Percentiles rank a stretch among this genome's conserved stretches.
Conservation (phyloP, 2,113 vertebrate genomes). For the Phodopus roborovskii region DNA sequence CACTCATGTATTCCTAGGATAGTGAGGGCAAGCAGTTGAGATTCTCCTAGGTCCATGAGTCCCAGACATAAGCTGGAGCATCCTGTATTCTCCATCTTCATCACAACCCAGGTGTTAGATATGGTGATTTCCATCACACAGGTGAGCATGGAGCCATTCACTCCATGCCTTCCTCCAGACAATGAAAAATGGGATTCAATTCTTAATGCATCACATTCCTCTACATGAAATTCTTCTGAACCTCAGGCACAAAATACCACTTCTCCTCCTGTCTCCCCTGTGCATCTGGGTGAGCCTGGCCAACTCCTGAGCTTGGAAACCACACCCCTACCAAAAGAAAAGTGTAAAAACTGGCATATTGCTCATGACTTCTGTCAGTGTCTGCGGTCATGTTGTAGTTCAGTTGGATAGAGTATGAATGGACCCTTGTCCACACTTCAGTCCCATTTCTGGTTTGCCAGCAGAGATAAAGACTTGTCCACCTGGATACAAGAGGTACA, state of each 20-base stretch:
- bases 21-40: rapidly evolving
- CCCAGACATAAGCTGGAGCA: rapidly evolving
- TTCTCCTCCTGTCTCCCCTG: neutral
- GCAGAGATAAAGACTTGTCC: neutral
- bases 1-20: neutral
- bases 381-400: neutral
- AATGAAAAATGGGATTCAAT: neutral
- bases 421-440: too few relatives aligned
- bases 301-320: neutral
- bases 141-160: neutral
- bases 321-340: neutral
- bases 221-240: neutral
- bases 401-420: neutral
- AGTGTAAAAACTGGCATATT: neutral
- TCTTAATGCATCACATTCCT: rapidly evolving
- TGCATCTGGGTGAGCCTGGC: neutral
- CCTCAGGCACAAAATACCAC: neutral
- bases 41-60: rapidly evolving
- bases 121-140: rapidly evolving
- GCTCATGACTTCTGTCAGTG: neutral
- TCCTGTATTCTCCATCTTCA: rapidly evolving
- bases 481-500: neutral
- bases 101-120: rapidly evolving
- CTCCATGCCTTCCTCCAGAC: neutral
- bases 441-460: neutral